Evolutionary conservation across 1,140 invertebrate species (phyloP), one percentile per base, ranked within the genome.

Genomic region (Drosophila repletoides): DNA sequence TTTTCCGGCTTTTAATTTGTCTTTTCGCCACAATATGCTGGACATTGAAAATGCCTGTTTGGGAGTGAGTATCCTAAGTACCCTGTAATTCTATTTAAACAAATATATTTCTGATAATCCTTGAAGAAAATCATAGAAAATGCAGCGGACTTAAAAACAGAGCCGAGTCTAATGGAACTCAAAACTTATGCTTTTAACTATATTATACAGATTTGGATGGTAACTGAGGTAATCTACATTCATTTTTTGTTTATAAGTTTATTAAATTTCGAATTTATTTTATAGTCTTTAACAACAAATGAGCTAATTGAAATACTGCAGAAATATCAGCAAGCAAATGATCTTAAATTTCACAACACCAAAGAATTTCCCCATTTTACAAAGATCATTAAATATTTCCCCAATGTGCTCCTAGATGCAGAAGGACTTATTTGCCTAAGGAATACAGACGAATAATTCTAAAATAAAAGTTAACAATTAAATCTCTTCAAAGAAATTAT

Each of bases 151-250:
- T 26, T 80, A 2, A 43, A 46, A 5, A 12, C 24, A 1, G 38
- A 74, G 0, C 31, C 28, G 2, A 49, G 19, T 22, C 4, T 80
- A 5, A 67, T 71, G 61, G 21, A 64, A 1, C 6, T 80, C 0
- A 65, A 77, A 29, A 53, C 64, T 0, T 80, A 80, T 12, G 66
- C 76, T 9, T 14, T 81, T 1, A 81, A 76, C 19, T 76, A 17
- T 17, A 22, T 76, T 2, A 61, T 81, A 1, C 76, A 81, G 17
- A 17, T 45, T 5, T 81, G 59, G 72, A 1, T 73, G 14, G 24
- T 38, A 5, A 38, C 43, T 3, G 56, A 66, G 10, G 12, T 22
- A 46, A 21, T 17, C 12, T 2, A 22, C 6, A 14, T 19, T 31
- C 22, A 48, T 19, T 17, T 9, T 17, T 43, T n/a, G 10, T 6